phyloP scores from a whole-genome alignment of 2,797 vertebrate species.

The Peromyscus aztecus region DNA sequence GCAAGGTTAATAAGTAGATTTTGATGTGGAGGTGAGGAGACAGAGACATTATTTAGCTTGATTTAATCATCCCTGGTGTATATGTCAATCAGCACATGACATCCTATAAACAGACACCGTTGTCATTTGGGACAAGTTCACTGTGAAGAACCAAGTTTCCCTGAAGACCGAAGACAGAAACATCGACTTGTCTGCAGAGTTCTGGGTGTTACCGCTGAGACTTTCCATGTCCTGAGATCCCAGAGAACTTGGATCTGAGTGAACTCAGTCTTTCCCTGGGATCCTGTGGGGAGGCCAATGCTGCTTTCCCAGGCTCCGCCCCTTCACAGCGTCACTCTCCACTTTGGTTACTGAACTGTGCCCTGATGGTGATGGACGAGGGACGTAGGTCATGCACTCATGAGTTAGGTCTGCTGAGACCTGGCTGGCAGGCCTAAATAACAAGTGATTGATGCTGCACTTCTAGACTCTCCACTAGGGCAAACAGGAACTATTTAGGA shows the following conservation, averaged over 20 bases:
- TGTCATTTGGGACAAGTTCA: neutral
- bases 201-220: neutral
- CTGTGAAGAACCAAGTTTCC: no score
- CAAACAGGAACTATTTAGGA: neutral
- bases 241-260: neutral
- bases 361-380: no score
- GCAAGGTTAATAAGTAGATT: neutral
- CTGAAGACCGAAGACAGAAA: neutral
- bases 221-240: neutral
- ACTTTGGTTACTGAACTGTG: neutral
- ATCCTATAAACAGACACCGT: neutral
- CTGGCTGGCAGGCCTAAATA: neutral
- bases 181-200: neutral
- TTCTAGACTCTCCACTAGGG: neutral
- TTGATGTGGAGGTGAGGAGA: no score
- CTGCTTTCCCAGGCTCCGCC: no score
- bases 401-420: no score
- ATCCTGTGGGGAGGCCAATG: accelerated
- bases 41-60: neutral
- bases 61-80: neutral
- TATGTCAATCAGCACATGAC: accelerated
- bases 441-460: neutral
- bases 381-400: no score
- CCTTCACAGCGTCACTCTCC: accelerated
- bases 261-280: neutral